These are phyloP conservation scores for Drosophila rubida DNA, from an alignment of 2,888 invertebrate species.

Conservation along the genomic window DNA sequence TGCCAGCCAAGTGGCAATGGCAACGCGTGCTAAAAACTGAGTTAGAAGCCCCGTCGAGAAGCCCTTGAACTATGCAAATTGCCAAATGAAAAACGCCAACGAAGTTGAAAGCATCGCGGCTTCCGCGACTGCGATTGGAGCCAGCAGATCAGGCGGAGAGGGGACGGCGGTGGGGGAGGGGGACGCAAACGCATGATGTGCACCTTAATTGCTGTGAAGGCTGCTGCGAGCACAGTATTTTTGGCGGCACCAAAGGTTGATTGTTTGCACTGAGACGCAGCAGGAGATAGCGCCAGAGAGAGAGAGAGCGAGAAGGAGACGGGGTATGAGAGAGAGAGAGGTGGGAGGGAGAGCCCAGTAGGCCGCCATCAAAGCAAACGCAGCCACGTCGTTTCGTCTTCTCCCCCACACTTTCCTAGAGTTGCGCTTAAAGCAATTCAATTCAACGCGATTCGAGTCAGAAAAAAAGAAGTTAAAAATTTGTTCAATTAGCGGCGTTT, in stretches of 20 bases:
- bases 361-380: conserved; percentile 10
- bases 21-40: conserved; percentile 50
- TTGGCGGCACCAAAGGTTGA: conserved; percentile 33
- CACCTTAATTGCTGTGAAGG: conserved; percentile 60
- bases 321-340: not conserved
- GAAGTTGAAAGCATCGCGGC: conserved; percentile 35
- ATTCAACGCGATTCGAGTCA: not conserved
- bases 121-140: not conserved
- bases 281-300: not conserved
- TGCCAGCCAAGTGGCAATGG: conserved; percentile 46
- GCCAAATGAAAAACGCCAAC: conserved; percentile 63
- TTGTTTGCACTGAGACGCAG: conserved; percentile 9
- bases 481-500: conserved; percentile 56
- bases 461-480: too few species aligned
- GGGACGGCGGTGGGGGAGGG: not conserved
- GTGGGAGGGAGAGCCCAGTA: conserved; percentile 4
- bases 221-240: conserved; percentile 48
- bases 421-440: conserved; percentile 5
- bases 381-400: conserved; percentile 10
- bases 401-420: conserved; percentile 16
- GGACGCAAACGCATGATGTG: conserved; percentile 34
- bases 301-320: conserved; percentile 4
- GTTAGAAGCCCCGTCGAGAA: conserved; percentile 51
- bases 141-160: not conserved
- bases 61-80: conserved; percentile 77